phyloP scores from a whole-genome alignment of 2,797 vertebrate species.

The Cirrhinus mrigala region DNA sequence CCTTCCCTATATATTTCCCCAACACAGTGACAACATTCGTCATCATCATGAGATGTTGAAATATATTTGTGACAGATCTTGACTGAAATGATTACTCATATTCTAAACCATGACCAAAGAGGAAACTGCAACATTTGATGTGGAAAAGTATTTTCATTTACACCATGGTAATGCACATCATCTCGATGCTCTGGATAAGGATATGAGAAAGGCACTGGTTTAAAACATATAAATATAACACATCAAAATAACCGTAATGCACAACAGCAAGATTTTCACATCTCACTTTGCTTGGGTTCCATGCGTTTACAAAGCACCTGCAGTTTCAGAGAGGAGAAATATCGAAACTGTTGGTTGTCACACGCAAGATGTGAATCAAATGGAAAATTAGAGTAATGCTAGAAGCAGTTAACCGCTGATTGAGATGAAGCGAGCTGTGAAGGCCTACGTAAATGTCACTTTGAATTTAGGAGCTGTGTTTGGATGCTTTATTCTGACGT shows the following conservation, averaged over 20 bases:
- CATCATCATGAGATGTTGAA: slow-evolving; percentile 10
- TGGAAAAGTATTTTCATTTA: slow-evolving; percentile 9
- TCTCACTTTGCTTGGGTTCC: neutral
- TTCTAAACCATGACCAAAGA: slow-evolving; percentile 14
- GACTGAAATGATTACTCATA: neutral
- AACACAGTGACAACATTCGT: neutral
- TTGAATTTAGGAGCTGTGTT: slow-evolving; percentile 33
- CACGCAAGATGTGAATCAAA: slow-evolving; percentile 54
- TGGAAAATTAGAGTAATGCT: slow-evolving; percentile 67
- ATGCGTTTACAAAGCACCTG: slow-evolving; percentile 11
- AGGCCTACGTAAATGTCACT: slow-evolving; percentile 35
- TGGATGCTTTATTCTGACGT: slow-evolving; percentile 32
- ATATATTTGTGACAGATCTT: slow-evolving; percentile 10
- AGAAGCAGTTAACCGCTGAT: slow-evolving; percentile 54
- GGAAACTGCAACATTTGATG: slow-evolving; percentile 13
- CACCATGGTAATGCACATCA: neutral
- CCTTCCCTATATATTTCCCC: neutral
- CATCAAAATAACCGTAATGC: neutral
- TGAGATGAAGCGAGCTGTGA: slow-evolving; percentile 59
- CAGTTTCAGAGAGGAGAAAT: slow-evolving; percentile 47
- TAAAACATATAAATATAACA: neutral
- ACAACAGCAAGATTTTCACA: neutral
- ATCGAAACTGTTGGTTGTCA: slow-evolving; percentile 60
- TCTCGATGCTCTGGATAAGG: neutral
- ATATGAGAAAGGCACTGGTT: neutral